Evolutionary conservation across 2,888 invertebrate species (phyloP).

Genomic region (Cataglyphis livida): DNA sequence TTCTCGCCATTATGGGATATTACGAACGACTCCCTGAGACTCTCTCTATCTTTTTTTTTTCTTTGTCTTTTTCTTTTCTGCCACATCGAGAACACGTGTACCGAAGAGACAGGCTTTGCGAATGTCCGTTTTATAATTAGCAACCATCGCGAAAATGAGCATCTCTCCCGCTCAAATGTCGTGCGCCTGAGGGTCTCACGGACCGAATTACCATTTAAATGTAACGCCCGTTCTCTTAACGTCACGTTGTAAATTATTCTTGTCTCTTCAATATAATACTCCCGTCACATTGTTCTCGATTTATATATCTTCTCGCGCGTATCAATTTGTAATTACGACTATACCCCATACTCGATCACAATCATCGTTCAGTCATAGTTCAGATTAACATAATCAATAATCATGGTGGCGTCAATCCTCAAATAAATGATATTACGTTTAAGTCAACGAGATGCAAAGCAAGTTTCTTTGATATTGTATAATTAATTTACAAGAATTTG

Average conservation of each 20-base stretch:
- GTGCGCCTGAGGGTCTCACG: slow-evolving; percentile 34
- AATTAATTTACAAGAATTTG: not conserved
- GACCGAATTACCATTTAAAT: slow-evolving; percentile 45
- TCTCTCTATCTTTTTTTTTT: slow-evolving; percentile 6
- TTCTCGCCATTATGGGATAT: slow-evolving; percentile 60
- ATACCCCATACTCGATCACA: not conserved
- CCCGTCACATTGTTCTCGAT: not conserved
- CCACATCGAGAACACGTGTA: slow-evolving; percentile 48
- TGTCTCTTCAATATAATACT: not conserved
- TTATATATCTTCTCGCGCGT: slow-evolving; percentile 7
- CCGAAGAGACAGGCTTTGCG: slow-evolving; percentile 15
- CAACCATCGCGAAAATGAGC: slow-evolving; percentile 62
- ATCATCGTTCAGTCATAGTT: slow-evolving; percentile 14
- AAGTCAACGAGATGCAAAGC: not conserved
- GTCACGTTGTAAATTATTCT: slow-evolving; percentile 50
- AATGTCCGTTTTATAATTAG: slow-evolving; percentile 64
- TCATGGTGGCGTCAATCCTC: slow-evolving; percentile 1
- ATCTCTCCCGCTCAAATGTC: slow-evolving; percentile 29
- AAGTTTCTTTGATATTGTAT: not conserved
- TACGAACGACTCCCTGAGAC: slow-evolving; percentile 28
- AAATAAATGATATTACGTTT: not conserved
- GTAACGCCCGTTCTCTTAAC: slow-evolving; percentile 42
- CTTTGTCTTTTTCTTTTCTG: slow-evolving; percentile 2
- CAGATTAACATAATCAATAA: slow-evolving; percentile 13
- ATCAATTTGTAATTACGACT: slow-evolving; percentile 25